Conservation (phyloP, 1,140 invertebrate genomes). For the Arctopsyche grandis region DNA sequence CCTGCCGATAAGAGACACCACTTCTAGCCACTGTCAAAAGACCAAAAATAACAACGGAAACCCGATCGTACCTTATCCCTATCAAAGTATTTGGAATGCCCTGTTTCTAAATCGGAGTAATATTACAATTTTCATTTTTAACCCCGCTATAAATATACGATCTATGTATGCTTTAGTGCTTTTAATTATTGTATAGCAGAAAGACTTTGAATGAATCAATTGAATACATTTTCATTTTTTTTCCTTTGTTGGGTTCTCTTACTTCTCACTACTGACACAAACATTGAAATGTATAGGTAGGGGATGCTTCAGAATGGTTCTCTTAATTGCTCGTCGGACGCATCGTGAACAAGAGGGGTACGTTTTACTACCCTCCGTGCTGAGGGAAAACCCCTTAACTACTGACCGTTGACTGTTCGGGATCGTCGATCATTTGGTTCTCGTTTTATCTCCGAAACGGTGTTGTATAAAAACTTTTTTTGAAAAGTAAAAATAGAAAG, state of each 20-base stretch:
- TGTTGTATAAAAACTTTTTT: neutral
- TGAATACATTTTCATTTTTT: neutral
- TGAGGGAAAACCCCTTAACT: neutral
- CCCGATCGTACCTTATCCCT: neutral
- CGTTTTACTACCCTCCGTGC: neutral
- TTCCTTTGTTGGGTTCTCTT: no score
- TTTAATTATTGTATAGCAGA: no score
- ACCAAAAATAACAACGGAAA: neutral
- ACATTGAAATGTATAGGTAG: neutral
- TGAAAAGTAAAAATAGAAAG: neutral
- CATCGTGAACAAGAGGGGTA: neutral
- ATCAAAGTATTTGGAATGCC: neutral
- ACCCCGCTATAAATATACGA: neutral
- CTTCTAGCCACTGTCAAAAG: neutral
- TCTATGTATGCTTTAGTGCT: no score
- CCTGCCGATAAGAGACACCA: slow-evolving; percentile 4
- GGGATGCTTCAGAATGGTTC: neutral
- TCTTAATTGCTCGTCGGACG: slow-evolving; percentile 8
- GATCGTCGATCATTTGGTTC: slow-evolving; percentile 16
- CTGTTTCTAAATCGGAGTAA: neutral
- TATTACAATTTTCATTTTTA: neutral
- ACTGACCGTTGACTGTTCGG: slow-evolving; percentile 3
- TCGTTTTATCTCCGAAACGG: neutral
- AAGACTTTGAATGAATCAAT: neutral
- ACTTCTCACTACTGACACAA: no score